A percentile compares a stretch with the other conserved stretches of the same genome.
Conservation (phyloP, 35 echinoderm and acorn worm genomes). For the Acanthaster planci region DNA sequence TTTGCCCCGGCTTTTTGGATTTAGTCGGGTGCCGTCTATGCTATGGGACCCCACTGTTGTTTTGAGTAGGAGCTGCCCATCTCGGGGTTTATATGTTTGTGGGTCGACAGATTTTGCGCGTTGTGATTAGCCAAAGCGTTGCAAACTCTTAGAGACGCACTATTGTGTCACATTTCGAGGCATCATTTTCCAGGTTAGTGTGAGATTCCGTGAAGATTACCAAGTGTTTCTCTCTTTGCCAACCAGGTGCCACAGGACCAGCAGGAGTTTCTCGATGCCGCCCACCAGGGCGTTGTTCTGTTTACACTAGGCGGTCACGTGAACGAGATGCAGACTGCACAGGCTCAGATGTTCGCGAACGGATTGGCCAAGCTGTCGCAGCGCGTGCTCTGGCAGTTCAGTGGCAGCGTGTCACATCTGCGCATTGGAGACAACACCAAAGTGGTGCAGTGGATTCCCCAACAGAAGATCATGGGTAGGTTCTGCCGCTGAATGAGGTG, state of each 20-base stretch:
- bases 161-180: no score
- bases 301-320: not conserved
- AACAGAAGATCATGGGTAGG: not conserved
- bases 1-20: no score
- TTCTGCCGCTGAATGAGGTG: not conserved
- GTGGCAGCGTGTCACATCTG: not conserved
- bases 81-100: no score
- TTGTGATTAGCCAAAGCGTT: no score
- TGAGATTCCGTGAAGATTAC: no score
- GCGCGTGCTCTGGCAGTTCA: not conserved
- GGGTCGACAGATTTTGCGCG: no score
- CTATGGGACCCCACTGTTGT: no score
- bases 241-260: not conserved
- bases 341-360: conserved; percentile 11
- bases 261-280: not conserved
- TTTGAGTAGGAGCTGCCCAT: no score
- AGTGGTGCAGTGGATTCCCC: not conserved
- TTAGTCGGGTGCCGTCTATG: no score
- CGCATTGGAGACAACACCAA: not conserved
- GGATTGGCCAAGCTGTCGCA: not conserved
- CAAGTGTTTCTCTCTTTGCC: no score
- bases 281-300: not conserved
- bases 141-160: no score
- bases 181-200: no score
- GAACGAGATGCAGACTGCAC: not conserved